Evolutionary conservation across 1,140 invertebrate genomes (phyloP).

Genomic region (Zaprionus tsacasi): DNA sequence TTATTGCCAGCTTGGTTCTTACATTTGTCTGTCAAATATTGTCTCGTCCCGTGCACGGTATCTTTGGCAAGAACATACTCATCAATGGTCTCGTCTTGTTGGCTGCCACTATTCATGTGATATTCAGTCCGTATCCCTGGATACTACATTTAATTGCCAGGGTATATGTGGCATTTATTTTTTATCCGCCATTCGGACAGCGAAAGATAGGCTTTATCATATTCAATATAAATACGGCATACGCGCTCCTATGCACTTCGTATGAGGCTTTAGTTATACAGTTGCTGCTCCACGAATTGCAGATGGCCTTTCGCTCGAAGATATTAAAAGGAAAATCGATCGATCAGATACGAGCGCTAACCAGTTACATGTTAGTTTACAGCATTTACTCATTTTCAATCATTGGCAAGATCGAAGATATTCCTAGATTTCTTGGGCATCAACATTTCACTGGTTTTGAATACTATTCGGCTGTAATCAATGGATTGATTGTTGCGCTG

Average conservation of each 20-base stretch:
- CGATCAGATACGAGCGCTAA: not conserved
- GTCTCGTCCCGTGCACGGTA: no score
- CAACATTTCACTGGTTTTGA: slow-evolving; percentile 38
- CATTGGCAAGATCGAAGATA: slow-evolving; percentile 39
- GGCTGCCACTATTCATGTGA: slow-evolving; percentile 12
- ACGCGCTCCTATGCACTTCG: slow-evolving; percentile 50
- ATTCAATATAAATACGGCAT: slow-evolving; percentile 48
- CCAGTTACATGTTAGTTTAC: slow-evolving; percentile 51
- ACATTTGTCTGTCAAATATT: slow-evolving; percentile 32
- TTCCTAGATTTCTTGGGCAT: slow-evolving; percentile 11
- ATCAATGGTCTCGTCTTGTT: slow-evolving; percentile 31
- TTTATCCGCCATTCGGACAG: slow-evolving; percentile 5
- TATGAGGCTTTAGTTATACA: slow-evolving; percentile 57
- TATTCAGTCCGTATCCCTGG: slow-evolving; percentile 5
- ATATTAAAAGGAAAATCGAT: not conserved
- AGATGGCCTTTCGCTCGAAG: slow-evolving; percentile 38
- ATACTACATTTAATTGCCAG: slow-evolving; percentile 27
- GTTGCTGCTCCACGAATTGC: slow-evolving; percentile 46
- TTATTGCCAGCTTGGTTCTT: slow-evolving; percentile 34
- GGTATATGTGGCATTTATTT: slow-evolving; percentile 27
- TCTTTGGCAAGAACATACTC: slow-evolving; percentile 11
- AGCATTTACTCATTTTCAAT: slow-evolving; percentile 49
- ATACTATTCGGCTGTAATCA: not conserved
- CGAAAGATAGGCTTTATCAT: slow-evolving; percentile 18
- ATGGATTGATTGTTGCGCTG: slow-evolving; percentile 23